phyloP scores from a whole-genome alignment of 2,888 invertebrate species.

The Meiosimyza platycephala region DNA sequence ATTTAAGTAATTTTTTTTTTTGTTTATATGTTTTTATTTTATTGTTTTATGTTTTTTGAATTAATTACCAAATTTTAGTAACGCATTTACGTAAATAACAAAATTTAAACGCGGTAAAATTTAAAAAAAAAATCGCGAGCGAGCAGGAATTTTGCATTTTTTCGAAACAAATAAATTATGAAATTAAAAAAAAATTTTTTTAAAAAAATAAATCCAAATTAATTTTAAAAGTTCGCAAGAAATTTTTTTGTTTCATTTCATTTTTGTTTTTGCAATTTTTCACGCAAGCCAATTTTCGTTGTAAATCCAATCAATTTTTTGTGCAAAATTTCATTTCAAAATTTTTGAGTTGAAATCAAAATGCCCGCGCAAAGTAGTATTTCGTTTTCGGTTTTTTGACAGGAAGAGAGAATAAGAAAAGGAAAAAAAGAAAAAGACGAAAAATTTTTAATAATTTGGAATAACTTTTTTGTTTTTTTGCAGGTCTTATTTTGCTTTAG shows the following conservation, averaged over 20 bases:
- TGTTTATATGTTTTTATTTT: too few species aligned
- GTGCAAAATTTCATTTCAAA: slow-evolving; percentile 6
- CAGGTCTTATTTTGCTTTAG: neutral
- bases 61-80: too few species aligned
- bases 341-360: slow-evolving; percentile 9
- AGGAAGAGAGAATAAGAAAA: slow-evolving; percentile 42
- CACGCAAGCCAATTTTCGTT: slow-evolving; percentile 32
- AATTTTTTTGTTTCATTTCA: slow-evolving; percentile 18
- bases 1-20: slow-evolving; percentile 46
- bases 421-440: slow-evolving; percentile 46
- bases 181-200: slow-evolving; percentile 27
- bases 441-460: slow-evolving; percentile 49
- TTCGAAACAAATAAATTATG: slow-evolving; percentile 23
- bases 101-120: too few species aligned
- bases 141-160: slow-evolving; percentile 45
- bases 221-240: neutral
- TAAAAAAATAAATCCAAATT: slow-evolving; percentile 30
- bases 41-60: too few species aligned
- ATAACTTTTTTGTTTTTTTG: slow-evolving; percentile 21
- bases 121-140: slow-evolving; percentile 32
- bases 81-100: too few species aligned
- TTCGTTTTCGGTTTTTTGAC: neutral
- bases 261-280: slow-evolving; percentile 27
- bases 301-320: slow-evolving; percentile 39
- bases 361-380: slow-evolving; percentile 26